Conservation (phyloP, 2,888 invertebrate species). For the Ochropleura plecta region DNA sequence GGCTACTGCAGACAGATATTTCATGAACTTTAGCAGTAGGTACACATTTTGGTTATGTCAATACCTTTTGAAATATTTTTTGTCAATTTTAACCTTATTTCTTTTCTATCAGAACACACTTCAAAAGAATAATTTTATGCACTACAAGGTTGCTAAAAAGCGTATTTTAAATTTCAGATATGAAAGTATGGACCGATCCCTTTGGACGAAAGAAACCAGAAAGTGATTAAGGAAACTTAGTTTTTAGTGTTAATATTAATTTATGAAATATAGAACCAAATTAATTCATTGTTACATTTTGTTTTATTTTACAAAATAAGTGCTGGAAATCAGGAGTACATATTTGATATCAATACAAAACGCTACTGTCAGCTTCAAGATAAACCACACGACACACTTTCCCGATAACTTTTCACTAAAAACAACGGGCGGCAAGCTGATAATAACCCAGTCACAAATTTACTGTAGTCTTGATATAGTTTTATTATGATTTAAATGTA, state of each 20-base stretch:
- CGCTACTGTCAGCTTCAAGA: not conserved
- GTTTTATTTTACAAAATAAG: constrained; percentile 22
- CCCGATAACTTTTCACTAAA: not conserved
- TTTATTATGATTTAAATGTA: too few relatives aligned
- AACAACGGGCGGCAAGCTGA: not conserved
- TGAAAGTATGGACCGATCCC: constrained; percentile 91
- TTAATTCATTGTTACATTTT: constrained; percentile 41
- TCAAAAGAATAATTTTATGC: too few relatives aligned
- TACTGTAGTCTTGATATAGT: too few relatives aligned
- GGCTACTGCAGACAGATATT: not conserved
- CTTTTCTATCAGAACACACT: not conserved
- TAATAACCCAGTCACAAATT: too few relatives aligned
- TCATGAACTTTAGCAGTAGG: not conserved
- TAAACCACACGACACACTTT: not conserved
- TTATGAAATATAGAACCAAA: constrained; percentile 59
- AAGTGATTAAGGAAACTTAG: constrained; percentile 68
- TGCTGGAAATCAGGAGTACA: too few relatives aligned
- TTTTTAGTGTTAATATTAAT: constrained; percentile 58
- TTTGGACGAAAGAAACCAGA: constrained; percentile 88
- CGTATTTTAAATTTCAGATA: constrained; percentile 84
- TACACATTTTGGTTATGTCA: not conserved
- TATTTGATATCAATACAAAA: not conserved
- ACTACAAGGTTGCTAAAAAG: not conserved
- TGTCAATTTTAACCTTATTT: not conserved
- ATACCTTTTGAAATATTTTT: not conserved